Base-by-base conservation (phyloP, 2,888 invertebrate species). In the Pachydiplax longipennis region DNA sequence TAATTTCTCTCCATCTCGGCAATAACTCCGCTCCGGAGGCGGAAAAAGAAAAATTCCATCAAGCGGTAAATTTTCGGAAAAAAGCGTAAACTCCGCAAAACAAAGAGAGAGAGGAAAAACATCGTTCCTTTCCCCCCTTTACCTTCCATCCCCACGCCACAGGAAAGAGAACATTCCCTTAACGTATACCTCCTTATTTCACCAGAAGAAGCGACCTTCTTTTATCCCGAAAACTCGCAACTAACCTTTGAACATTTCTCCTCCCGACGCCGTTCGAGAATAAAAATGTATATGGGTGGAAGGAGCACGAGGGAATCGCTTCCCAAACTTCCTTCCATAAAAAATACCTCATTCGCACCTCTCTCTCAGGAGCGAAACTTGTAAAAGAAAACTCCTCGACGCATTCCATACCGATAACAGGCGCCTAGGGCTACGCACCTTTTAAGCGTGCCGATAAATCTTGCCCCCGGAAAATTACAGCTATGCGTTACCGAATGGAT, bases 391-490 rank as follows among this genome's bases (percentile, higher is more conserved):
- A 22, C 90, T 22, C 80, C 81, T 10, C 53, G 37, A 48, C 58
- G 81, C 81, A 90, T 90, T 90, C 90, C 90, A 90, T 90, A 90
- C 81, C 90, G 90, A 90, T 90, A 90, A 90, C 90, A 90, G 81
- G 35, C 80, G 80, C 35, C 31, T 37, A 22, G 37, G 58, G 37
- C 87, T 65, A 87, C 87, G 87, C 87, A 87, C 87, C 87, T 87
- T 87, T 87, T 65, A 87, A 61, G 61, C 90, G 58, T 81, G 58
- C 81, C 90, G 81, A 81, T 81, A 81, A 90, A 90, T 81, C 81
- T 81, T 90, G 80, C 58, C 44, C 58, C 48, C 13, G 81, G 90
- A 81, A 90, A 90, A 90, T 90, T 90, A 90, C 81, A 81, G 81
- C 90, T 44, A 90, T 90, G 90, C 90, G 53, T 73, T 73, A 25